Percentiles rank a stretch among this genome's conserved stretches.
phyloP scores from a whole-genome alignment of 2,113 vertebrate species.

The Siphamia tubifer region DNA sequence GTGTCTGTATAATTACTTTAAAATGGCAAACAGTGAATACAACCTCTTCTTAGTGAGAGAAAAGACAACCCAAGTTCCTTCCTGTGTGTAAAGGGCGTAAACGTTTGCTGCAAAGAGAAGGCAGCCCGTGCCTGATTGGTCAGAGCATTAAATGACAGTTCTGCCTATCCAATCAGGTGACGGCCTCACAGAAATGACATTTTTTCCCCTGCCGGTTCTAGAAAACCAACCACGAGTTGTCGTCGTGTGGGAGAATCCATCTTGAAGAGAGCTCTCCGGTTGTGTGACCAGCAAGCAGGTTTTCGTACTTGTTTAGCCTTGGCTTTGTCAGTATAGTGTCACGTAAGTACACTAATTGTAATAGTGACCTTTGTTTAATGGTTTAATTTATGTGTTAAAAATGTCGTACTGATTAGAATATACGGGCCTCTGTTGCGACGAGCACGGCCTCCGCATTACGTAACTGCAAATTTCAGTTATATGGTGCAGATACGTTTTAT shows the following conservation, averaged over 20 bases:
- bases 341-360: slow-evolving; percentile 14
- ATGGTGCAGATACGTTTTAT: slow-evolving; percentile 28
- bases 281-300: slow-evolving; percentile 64
- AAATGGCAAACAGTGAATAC: not conserved
- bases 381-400: too few relatives aligned
- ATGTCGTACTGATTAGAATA: fast-evolving
- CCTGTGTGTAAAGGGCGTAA: slow-evolving; percentile 33
- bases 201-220: slow-evolving; percentile 71
- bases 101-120: slow-evolving; percentile 12
- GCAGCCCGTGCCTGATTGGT: slow-evolving; percentile 37
- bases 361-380: fast-evolving
- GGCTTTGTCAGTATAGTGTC: not conserved
- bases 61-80: slow-evolving; percentile 29
- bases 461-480: slow-evolving; percentile 60
- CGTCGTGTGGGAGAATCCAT: slow-evolving; percentile 80
- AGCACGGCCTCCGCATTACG: slow-evolving; percentile 66
- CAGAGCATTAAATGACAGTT: slow-evolving; percentile 28
- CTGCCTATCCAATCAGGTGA: slow-evolving; percentile 38
- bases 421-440: not conserved
- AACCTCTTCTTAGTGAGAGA: not conserved
- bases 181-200: slow-evolving; percentile 33
- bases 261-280: slow-evolving; percentile 75
- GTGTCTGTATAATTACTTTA: not conserved
- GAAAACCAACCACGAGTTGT: slow-evolving; percentile 81
- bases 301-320: slow-evolving; percentile 24